Conservation (phyloP, 2,797 vertebrate genomes). For the Petrocephalus sullivani region DNA sequence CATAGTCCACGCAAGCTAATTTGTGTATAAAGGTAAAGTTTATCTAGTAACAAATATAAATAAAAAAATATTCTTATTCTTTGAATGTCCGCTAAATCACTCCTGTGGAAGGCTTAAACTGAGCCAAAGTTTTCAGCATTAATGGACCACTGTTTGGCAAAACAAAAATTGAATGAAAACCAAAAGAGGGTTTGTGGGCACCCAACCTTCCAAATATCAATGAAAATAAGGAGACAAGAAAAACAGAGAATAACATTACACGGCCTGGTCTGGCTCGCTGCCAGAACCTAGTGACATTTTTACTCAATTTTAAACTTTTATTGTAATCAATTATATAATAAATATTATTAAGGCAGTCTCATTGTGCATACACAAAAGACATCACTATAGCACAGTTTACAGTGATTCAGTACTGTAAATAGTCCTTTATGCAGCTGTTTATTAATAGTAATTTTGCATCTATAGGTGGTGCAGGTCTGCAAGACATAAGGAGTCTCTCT, state of each 20-base stretch:
- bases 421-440: neutral
- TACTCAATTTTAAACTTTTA: neutral
- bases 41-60: neutral
- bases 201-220: neutral
- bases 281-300: neutral
- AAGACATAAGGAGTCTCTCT: slow-evolving; percentile 42
- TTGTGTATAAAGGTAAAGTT: neutral
- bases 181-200: neutral
- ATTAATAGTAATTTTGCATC: neutral
- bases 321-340: neutral
- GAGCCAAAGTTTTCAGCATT: neutral
- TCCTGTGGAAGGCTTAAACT: neutral
- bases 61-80: neutral
- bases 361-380: neutral
- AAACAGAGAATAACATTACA: neutral
- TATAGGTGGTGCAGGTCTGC: slow-evolving; percentile 31
- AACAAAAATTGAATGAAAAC: neutral
- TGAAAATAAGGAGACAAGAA: neutral
- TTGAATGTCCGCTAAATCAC: neutral
- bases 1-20: neutral
- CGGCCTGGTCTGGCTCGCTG: neutral
- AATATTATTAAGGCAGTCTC: neutral
- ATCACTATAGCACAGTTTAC: neutral
- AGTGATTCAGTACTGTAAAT: neutral
- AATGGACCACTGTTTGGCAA: neutral